These are phyloP conservation scores for Elgaria multicarinata DNA, from an alignment of 2,113 vertebrate genomes.

Conservation along the genomic window DNA sequence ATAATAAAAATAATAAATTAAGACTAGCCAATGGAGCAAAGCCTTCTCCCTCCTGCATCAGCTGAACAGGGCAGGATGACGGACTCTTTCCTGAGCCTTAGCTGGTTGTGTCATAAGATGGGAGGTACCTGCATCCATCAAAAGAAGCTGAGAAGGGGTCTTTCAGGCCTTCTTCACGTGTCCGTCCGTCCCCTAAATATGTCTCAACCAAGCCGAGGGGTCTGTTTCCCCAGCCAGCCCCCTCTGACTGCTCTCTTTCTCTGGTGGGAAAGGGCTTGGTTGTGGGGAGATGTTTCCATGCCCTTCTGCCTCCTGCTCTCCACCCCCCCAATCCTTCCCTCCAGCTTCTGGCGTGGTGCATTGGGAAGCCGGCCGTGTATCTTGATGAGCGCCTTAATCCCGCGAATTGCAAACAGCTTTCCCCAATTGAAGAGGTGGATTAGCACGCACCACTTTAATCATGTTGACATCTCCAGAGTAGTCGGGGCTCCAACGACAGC, in stretches of 20 bases:
- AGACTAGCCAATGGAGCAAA: background rate
- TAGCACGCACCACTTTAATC: slow-evolving; percentile 67
- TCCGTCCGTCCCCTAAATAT: background rate
- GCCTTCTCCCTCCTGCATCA: background rate
- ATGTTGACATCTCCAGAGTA: slow-evolving; percentile 67
- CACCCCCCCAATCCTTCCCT: accelerated
- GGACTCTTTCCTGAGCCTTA: background rate
- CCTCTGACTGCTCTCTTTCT: background rate
- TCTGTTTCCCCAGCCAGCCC: no score
- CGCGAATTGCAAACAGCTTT: slow-evolving; percentile 75
- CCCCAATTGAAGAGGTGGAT: slow-evolving; percentile 71
- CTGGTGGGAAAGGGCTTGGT: background rate
- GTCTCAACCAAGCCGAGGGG: no score
- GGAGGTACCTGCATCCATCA: no score
- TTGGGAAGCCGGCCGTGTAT: slow-evolving; percentile 56
- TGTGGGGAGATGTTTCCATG: background rate
- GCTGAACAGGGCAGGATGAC: background rate
- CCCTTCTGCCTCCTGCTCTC: background rate
- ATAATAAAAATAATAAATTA: no score
- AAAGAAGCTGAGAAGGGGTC: no score
- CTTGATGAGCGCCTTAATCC: slow-evolving; percentile 71
- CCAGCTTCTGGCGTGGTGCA: no score
- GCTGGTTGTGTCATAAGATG: background rate
- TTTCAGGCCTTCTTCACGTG: background rate
- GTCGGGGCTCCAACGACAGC: slow-evolving; percentile 24